Base-by-base conservation (phyloP, 2,888 invertebrate species). In the Macrophya annulata region DNA sequence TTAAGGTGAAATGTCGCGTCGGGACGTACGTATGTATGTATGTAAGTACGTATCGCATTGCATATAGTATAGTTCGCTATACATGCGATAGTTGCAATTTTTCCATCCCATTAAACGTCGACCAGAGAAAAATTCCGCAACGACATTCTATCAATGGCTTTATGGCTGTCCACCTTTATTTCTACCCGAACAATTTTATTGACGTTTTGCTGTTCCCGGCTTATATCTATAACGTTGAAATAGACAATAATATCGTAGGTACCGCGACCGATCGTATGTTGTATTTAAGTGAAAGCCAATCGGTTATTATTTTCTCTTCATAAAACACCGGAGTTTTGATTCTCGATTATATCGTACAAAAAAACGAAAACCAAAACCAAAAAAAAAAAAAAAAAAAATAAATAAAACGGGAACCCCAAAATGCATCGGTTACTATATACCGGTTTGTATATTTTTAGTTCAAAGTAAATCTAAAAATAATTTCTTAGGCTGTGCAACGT, bases 21-120 rank as follows among this genome's bases (percentile, higher is more conserved):
- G 31, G 1, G 31, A 31, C 31, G 31, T 31, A 31, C 1, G 31
- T 31, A 31, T 31, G 31, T 31, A 31, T 3, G 31, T 31, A 31
- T 31, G 31, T 31, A 31, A 2, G 31, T 31, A 31, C 31, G 31
- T 31, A 31, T 31, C 31, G 31, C 31, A 31, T 31, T 31, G 31
- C 31, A 31, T 3, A 31, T 31, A 1, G 31, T 31, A 31, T 3
- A 31, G 31, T 31, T 31, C 31, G n/a, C 62, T 8, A 1, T 71
- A 17, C 40, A 17, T 40, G n/a, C 71, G 86, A 88, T 89, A 89
- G 88, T 88, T 86, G 90, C 91, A 88, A 92, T 91, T 92, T 92
- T 92, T 92, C 91, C 90, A 91, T 92, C 89, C 91, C 90, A 92
- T 92, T 92, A 91, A 92, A 90, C 90, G 90, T 89, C 89, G 88